Base-by-base conservation (phyloP, 2,797 vertebrate species). In the Zenarchopterus dispar region DNA sequence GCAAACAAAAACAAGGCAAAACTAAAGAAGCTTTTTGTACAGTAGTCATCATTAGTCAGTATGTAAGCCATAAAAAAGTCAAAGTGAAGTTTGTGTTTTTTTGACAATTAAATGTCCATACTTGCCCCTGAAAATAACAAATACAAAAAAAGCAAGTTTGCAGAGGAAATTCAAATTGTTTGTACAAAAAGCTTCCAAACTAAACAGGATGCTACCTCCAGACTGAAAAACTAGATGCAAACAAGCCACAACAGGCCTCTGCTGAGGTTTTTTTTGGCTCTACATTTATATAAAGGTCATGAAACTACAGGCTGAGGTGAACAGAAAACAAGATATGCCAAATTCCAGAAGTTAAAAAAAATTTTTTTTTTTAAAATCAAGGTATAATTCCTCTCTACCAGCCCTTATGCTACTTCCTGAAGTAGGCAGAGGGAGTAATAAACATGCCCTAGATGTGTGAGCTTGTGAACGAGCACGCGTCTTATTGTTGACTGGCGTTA, bases 181-280 rank as follows among this genome's bases (percentile, higher is more conserved):
- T 46, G 53, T 52, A 70, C 84, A 88, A 85, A 85, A 82, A 88
- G 80, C 84, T 86, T 90, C 76, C 82, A 61, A 26, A 26, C 26
- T 70, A 46, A 67, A 78, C 46, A 77, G 44, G 53, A 67, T 74
- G 69, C 75, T 74, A 65, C 75, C 73, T 91, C 89, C 67, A 82
- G 86, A 91, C 90, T 89, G 88, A 79, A 88, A 87, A 75, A 81
- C 51, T 71, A 75, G 75, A 73, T 82, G 59, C 46, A 67, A 28
- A 77, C 75, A 64, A 56, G 53, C 62, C 63, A 57, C 58, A 75
- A 18, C 28, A 13, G 57, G 26, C 56, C n/a, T 26, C 72, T 60
- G 53, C 22, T 54, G 52, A 52, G 70, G 64, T 50, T 45, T 45
- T 31, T 49, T 51, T 65, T 81, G 67, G 67, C 56, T 54, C 70